Conservation (phyloP, 2,113 vertebrate species). For the Indicator maculatus region DNA sequence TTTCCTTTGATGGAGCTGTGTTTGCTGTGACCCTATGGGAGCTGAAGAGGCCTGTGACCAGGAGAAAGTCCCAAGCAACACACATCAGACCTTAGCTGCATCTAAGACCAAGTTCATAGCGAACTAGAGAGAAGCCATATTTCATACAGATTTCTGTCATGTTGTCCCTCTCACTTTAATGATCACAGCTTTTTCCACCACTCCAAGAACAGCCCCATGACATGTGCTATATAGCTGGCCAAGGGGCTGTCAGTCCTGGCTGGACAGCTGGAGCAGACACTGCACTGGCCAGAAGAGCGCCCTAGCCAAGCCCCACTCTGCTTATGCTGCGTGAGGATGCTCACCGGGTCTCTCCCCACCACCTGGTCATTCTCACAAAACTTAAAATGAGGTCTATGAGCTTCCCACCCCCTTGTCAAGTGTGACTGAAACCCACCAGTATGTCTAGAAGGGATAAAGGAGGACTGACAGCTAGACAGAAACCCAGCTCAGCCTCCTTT, state of each 20-base stretch:
- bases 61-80: not conserved
- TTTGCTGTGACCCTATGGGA: not conserved
- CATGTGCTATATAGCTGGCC: not conserved
- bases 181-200: not conserved
- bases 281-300: not conserved
- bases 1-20: not conserved
- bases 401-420: not conserved
- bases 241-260: not conserved
- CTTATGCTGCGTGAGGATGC: not conserved
- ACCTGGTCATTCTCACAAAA: not conserved
- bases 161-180: fast-evolving
- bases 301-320: not conserved
- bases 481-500: not conserved
- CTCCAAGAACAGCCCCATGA: not conserved
- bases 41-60: not conserved
- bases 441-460: fast-evolving
- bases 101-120: not conserved
- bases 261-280: not conserved
- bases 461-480: not conserved
- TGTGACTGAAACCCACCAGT: not conserved
- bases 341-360: not conserved
- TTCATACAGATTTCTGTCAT: not conserved
- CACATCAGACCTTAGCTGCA: not conserved
- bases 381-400: not conserved
- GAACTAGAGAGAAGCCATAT: not conserved